phyloP scores from a whole-genome alignment of 2,888 invertebrate species.

The Machimus atricapillus region DNA sequence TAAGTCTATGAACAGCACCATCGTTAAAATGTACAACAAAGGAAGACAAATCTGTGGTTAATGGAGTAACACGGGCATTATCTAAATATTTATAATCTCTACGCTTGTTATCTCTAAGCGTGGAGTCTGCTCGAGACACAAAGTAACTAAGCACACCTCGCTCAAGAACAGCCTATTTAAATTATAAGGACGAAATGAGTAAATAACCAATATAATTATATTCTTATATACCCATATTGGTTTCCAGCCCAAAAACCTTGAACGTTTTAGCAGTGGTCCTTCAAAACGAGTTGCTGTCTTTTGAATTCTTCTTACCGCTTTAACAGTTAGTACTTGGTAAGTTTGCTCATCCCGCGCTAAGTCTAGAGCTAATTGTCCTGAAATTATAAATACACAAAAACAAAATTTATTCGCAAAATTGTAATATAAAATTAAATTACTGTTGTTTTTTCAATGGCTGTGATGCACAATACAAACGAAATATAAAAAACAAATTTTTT shows the following conservation, averaged over 20 bases:
- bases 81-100: constrained; percentile 72
- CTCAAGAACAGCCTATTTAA: constrained; percentile 68
- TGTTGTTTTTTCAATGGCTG: not conserved
- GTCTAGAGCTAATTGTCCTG: constrained; percentile 70
- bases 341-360: constrained; percentile 69
- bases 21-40: constrained; percentile 66
- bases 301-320: constrained; percentile 69
- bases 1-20: constrained; percentile 67
- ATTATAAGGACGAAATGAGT: not conserved
- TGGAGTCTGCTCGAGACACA: constrained; percentile 69
- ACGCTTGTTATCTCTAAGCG: constrained; percentile 64
- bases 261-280: constrained; percentile 70
- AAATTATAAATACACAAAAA: constrained; percentile 10
- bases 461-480: not conserved
- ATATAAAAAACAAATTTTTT: not conserved
- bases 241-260: constrained; percentile 71
- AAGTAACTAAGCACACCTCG: constrained; percentile 72
- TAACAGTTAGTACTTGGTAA: constrained; percentile 70
- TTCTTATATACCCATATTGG: constrained; percentile 66
- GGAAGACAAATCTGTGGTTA: constrained; percentile 63
- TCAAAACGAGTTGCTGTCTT: constrained; percentile 69
- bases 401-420: not conserved
- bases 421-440: not conserved
- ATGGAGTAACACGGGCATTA: constrained; percentile 65
- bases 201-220: not conserved